Evolutionary conservation across 1,140 invertebrate species (phyloP), one percentile per base, ranked within the genome.

Genomic region (Druon quercuslanigerum): DNA sequence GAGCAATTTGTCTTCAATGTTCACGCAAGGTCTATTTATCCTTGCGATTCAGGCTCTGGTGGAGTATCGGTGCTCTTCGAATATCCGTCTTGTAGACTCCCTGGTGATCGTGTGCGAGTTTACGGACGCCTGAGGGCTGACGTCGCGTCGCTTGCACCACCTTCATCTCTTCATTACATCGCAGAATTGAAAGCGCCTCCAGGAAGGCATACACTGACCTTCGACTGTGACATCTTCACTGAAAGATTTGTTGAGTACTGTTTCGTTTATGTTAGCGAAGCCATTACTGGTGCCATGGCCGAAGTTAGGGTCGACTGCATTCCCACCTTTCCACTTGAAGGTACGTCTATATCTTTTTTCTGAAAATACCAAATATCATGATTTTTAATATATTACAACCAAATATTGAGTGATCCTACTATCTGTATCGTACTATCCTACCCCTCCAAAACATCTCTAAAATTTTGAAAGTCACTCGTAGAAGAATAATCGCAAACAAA

Each of bases 181-280:
- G 81, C 88, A 80, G 85, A 90, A 91, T 92, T 81, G 84, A 94
- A 79, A 93, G 94, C 74, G 88, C 92, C 75, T 83, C 92, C 94
- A 52, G 95, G 95, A 12, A 94, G 94, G 80, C 95, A 96, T 87
- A 94, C 93, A 19, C 90, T 96, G 1, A 93, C 94, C 17, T 96
- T 97, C 88, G 94, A 95, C 87, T 97, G 96, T 84, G 94, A 96
- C n/a, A 92, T 96, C 2, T 96, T 97, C 89, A 94, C 93, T 20
- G 96, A 96, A 87, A 92, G 94, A 54, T 97, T 94, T 85, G 94
- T 96, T 50, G 96, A 96, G 84, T 97, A 97, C 83, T 97, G 96
- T 89, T 97, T 97, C 89, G 94, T 96, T 71, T 97, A 97, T 86
- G 95, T 96, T 7, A 96, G 95, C 56, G 94, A 96, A 79, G 95